Conservation (phyloP, 1,140 invertebrate species). For the Papilio polyxenes region DNA sequence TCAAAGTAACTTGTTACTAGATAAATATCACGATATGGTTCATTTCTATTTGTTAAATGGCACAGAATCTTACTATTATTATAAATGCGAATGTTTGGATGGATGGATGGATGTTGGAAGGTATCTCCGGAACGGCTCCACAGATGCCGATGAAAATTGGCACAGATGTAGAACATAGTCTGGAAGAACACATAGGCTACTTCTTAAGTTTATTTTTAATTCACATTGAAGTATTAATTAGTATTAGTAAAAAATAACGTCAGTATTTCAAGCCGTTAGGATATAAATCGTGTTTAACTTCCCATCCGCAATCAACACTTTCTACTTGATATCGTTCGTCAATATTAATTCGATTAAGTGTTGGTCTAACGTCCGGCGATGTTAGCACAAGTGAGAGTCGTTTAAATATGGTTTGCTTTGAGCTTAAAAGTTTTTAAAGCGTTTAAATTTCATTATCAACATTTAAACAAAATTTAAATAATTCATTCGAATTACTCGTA, state of each 20-base stretch:
- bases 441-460: not conserved
- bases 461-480: too few relatives aligned
- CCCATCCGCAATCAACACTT: slow-evolving; percentile 7
- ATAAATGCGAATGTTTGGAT: too few relatives aligned
- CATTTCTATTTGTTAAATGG: not conserved
- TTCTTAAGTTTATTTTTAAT: too few relatives aligned
- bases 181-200: too few relatives aligned
- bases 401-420: slow-evolving; percentile 6
- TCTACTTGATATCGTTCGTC: slow-evolving; percentile 21
- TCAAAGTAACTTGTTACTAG: slow-evolving; percentile 15
- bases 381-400: slow-evolving; percentile 13
- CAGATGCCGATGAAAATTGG: too few relatives aligned
- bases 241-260: not conserved
- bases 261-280: not conserved
- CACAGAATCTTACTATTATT: too few relatives aligned
- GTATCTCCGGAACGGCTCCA: too few relatives aligned
- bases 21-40: not conserved
- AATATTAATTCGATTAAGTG: slow-evolving; percentile 31
- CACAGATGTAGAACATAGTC: too few relatives aligned
- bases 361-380: slow-evolving; percentile 22
- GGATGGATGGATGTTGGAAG: too few relatives aligned
- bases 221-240: not conserved
- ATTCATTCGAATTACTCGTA: too few relatives aligned
- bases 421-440: not conserved
- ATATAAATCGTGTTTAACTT: not conserved